phyloP scores from a whole-genome alignment of 2,888 invertebrate genomes.

The Limenitis camilla region DNA sequence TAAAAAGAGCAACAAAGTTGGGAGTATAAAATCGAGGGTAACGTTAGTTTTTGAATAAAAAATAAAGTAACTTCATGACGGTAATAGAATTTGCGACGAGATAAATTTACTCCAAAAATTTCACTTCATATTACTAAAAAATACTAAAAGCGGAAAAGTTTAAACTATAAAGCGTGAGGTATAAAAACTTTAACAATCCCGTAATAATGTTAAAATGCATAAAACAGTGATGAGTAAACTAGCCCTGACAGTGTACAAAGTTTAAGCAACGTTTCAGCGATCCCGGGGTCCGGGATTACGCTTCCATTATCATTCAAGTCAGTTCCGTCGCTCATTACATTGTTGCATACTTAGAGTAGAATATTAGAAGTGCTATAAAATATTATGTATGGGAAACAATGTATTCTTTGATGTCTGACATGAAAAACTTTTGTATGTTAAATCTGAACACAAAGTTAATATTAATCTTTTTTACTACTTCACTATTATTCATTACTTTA shows the following conservation, averaged over 20 bases:
- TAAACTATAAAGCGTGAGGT: background rate
- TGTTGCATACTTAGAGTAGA: constrained; percentile 3
- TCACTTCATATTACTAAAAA: background rate
- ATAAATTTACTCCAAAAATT: too few relatives aligned
- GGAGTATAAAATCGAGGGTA: too few relatives aligned
- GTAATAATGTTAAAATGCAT: constrained; percentile 5
- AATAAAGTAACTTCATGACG: too few relatives aligned
- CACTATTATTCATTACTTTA: background rate
- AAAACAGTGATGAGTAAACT: constrained; percentile 10
- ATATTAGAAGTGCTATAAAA: background rate
- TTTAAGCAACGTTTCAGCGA: constrained; percentile 6
- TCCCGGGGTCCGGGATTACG: constrained; percentile 15
- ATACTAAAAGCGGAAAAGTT: background rate
- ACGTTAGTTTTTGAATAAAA: too few relatives aligned
- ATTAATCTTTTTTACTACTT: background rate
- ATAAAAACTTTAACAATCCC: background rate
- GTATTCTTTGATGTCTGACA: background rate
- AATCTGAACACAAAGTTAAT: background rate
- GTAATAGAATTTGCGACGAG: too few relatives aligned
- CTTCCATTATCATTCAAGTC: constrained; percentile 14
- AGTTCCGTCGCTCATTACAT: background rate
- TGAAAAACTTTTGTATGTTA: background rate
- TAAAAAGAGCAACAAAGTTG: too few relatives aligned
- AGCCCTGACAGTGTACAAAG: constrained; percentile 8
- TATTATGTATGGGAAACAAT: background rate